Evolutionary conservation across 2,888 invertebrate genomes (phyloP).

Genomic region (Lochmaea capreae): DNA sequence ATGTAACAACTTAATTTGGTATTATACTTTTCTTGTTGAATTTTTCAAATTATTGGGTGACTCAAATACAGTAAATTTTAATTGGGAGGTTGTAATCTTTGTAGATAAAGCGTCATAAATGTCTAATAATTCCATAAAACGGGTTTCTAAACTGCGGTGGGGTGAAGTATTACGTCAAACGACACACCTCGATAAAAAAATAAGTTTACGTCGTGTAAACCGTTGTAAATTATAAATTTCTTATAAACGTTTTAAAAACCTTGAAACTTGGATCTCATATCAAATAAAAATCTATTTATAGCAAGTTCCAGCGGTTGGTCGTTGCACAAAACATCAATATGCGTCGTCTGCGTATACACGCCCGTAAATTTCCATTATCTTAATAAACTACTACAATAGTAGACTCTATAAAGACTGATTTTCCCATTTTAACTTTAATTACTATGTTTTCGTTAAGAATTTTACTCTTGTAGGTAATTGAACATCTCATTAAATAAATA

Average conservation of each 20-base stretch:
- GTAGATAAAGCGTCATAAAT: too few relatives aligned
- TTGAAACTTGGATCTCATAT: slow-evolving; percentile 4
- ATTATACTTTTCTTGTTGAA: too few relatives aligned
- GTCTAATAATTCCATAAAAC: not conserved
- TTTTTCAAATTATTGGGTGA: too few relatives aligned
- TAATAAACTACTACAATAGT: not conserved
- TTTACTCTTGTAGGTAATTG: not conserved
- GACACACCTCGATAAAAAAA: not conserved
- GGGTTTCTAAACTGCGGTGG: not conserved
- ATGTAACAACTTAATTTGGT: too few relatives aligned
- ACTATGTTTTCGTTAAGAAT: too few relatives aligned
- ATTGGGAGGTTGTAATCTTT: too few relatives aligned
- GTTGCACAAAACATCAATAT: not conserved
- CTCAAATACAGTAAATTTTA: too few relatives aligned
- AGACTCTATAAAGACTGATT: not conserved
- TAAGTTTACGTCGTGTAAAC: not conserved
- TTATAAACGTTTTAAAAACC: not conserved
- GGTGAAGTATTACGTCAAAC: not conserved
- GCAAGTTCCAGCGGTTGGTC: not conserved
- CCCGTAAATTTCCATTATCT: not conserved
- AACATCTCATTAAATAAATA: not conserved
- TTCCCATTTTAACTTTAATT: too few relatives aligned
- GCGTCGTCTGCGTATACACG: not conserved
- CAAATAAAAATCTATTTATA: slow-evolving; percentile 7
- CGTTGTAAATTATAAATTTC: not conserved